Base-by-base conservation (phyloP, 2,113 vertebrate genomes). In the Tupaia chinensis region DNA sequence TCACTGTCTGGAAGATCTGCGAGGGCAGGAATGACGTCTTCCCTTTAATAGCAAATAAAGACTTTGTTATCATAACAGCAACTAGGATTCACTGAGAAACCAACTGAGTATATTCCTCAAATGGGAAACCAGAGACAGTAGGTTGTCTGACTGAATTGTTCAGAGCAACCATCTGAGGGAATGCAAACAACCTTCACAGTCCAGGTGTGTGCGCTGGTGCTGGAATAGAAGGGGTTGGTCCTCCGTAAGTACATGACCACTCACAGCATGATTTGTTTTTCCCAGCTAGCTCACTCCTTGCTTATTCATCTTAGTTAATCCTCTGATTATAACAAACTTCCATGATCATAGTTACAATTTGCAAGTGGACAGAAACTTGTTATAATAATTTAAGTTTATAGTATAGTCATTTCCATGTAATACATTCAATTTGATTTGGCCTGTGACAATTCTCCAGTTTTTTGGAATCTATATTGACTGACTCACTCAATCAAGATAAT, bases 331-430 rank as follows among this genome's bases (percentile, higher is more conserved):
- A 76, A 92, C 23, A 54, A 66, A 95, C 22, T 54, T 76, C n/a
- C 16, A 58, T 63, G 56, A 34, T 70, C 13, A 77, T 85, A 83
- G 32, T 83, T 56, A 90, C 92, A 96, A 77, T 72, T 91, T 72
- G 53, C 32, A 83, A 87, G 92, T 56, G 56, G 78, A 54, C 23
- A 74, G 34, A 34, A 66, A 89, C 63, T 83, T 93, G 60, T 65
- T 54, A 79, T 32, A 90, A 80, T 14, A 58, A 90, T 83, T 74
- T 90, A 66, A 61, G 56, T 93, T 89, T 15, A 90, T 32, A 60
- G 44, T 63, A 73, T 74, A 56, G 60, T 80, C 4, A 53, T 82
- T 93, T 95, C n/a, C 11, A 53, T 56, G 27, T 68, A 69, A 72
- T 63, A 27, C 8, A 19, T 79, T 93, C 54, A 76, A 15, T 76